phyloP scores from a whole-genome alignment of 2,888 invertebrate genomes.

The Chymomyza amoena region DNA sequence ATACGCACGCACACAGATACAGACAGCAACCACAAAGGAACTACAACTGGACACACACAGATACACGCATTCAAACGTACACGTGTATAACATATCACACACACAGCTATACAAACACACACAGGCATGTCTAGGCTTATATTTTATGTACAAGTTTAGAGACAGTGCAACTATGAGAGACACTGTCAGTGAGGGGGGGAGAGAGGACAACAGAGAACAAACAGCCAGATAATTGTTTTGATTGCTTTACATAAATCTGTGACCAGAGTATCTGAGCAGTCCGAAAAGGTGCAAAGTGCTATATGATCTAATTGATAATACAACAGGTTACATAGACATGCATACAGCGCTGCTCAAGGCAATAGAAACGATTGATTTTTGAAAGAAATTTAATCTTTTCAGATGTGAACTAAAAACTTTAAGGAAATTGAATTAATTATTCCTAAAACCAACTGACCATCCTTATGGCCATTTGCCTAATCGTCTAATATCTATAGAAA shows the following conservation, averaged over 20 bases:
- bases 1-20: constrained; percentile 7
- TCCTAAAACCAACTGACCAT: no score
- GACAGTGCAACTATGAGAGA: background rate
- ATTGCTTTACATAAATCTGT: constrained; percentile 64
- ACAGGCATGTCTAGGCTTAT: background rate
- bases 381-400: no score
- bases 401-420: no score
- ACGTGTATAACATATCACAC: background rate
- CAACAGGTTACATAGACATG: constrained; percentile 4
- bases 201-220: background rate
- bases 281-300: constrained; percentile 9
- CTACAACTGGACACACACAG: background rate
- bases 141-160: constrained; percentile 23
- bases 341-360: background rate
- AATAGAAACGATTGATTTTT: background rate
- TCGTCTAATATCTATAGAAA: no score
- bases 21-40: background rate
- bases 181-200: constrained; percentile 7
- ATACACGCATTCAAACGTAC: constrained; percentile 6
- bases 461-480: no score
- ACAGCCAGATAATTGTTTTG: constrained; percentile 53
- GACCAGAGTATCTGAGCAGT: background rate
- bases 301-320: constrained; percentile 62
- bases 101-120: background rate
- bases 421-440: no score